A percentile compares a stretch with the other conserved stretches of the same genome.
These are phyloP conservation scores for Tarsius wallacei DNA, from an alignment of 2,797 vertebrate species.

Conservation along the genomic window DNA sequence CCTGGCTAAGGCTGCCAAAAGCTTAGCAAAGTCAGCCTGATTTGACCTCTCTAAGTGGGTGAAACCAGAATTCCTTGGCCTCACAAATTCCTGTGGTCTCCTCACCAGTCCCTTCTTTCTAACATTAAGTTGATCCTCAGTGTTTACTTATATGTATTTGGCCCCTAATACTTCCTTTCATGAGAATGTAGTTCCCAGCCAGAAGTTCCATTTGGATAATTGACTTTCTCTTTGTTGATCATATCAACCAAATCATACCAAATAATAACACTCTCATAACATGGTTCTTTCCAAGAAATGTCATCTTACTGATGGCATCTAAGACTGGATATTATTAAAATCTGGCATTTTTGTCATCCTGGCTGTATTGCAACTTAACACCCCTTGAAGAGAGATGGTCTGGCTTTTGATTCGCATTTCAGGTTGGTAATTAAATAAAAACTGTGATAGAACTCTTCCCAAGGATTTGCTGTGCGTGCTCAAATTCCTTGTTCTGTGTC, in stretches of 20 bases:
- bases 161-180: conserved; percentile 46
- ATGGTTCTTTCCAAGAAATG: conserved; percentile 77
- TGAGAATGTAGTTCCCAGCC: conserved; percentile 62
- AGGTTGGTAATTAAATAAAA: conserved; percentile 73
- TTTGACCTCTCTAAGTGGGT: background rate
- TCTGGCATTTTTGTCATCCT: conserved; percentile 60
- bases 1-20: conserved; percentile 47
- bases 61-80: conserved; percentile 60
- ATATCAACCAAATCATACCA: conserved; percentile 79
- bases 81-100: conserved; percentile 63
- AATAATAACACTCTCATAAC: conserved; percentile 78
- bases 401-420: conserved; percentile 58
- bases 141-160: conserved; percentile 53
- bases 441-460: conserved; percentile 62
- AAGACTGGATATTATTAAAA: conserved; percentile 74
- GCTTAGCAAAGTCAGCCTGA: conserved; percentile 46
- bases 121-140: conserved; percentile 46
- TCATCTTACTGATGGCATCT: conserved; percentile 60
- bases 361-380: conserved; percentile 59
- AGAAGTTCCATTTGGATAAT: conserved; percentile 81
- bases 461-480: conserved; percentile 58
- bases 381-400: conserved; percentile 56
- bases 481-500: conserved; percentile 69
- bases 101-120: background rate
- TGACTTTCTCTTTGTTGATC: conserved; percentile 77